phyloP scores from a whole-genome alignment of 2,113 vertebrate species.

The Astur gentilis region DNA sequence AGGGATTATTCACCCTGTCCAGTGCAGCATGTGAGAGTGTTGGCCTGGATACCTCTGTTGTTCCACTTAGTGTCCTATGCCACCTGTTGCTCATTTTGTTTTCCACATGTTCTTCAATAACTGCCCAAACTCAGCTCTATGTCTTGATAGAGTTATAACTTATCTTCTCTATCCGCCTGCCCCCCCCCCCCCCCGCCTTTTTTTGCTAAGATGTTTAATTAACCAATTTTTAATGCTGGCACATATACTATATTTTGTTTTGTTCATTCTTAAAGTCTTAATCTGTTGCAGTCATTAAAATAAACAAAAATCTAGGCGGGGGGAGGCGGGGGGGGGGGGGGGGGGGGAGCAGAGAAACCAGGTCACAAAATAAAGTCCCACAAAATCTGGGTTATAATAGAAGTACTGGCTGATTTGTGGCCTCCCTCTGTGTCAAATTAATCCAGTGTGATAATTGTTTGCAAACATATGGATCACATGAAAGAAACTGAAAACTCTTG shows the following conservation, averaged over 20 bases:
- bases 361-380: not conserved
- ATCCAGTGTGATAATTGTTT: not conserved
- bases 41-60: not conserved
- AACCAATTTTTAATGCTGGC: not conserved
- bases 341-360: not conserved
- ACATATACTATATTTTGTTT: not conserved
- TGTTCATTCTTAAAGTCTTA: not conserved
- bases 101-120: not conserved
- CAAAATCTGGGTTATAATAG: not conserved
- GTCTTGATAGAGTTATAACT: not conserved
- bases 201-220: not conserved
- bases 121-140: not conserved
- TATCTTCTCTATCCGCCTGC: not conserved
- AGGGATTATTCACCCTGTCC: not conserved
- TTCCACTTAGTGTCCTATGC: not conserved
- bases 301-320: not conserved
- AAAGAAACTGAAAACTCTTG: not conserved
- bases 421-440: not conserved
- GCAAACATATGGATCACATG: not conserved
- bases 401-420: not conserved
- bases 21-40: not conserved
- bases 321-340: not conserved
- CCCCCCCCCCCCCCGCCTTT: accelerated
- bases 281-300: not conserved
- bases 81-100: not conserved